Evolutionary conservation across 2,797 vertebrate species (phyloP), one percentile per base, ranked within the genome.

Genomic region (Knipowitschia caucasica): DNA sequence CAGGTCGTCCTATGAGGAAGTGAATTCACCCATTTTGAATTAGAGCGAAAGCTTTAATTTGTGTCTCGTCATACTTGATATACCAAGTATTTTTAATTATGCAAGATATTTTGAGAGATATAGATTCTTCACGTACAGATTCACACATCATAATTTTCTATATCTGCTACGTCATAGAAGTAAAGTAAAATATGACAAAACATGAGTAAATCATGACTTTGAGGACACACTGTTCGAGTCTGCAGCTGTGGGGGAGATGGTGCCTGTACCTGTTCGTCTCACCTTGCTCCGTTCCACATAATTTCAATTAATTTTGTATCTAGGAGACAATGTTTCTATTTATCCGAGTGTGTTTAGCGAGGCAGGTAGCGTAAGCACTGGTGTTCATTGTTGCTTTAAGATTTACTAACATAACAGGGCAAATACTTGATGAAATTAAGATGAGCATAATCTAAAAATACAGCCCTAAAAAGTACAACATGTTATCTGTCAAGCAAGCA

Each of bases 321-420:
- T 80, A 74, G 53, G 85, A 88, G 71, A 89, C 85, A 72, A 81
- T 81, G 81, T 86, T 87, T 60, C 71, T 88, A 81, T 88, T 88
- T 87, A 78, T 75, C 56, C 75, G 75, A 81, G 81, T 65, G 83
- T 84, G 83, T 44, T 26, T 15, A 2, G 56, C 57, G 45, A 58
- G 43, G 47, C 46, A 39, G 38, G 67, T 49, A 76, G 64, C 47
- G 67, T 64, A 50, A 77, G 64, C 50, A 71, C 71, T 27, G 78
- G 64, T n/a, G n/a, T n/a, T 65, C 63, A 72, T 64, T 86, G 81
- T 83, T 86, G 64, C 68, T 84, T 80, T 83, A 84, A 82, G 65
- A 80, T 80, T 83, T 79, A 62, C 30, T 51, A 62, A 44, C 33
- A 71, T 51, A 78, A 78, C 52, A 57, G 42, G 4, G 25, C 23